phyloP scores from a whole-genome alignment of 2,888 invertebrate species.

The Trichacis sp. region DNA sequence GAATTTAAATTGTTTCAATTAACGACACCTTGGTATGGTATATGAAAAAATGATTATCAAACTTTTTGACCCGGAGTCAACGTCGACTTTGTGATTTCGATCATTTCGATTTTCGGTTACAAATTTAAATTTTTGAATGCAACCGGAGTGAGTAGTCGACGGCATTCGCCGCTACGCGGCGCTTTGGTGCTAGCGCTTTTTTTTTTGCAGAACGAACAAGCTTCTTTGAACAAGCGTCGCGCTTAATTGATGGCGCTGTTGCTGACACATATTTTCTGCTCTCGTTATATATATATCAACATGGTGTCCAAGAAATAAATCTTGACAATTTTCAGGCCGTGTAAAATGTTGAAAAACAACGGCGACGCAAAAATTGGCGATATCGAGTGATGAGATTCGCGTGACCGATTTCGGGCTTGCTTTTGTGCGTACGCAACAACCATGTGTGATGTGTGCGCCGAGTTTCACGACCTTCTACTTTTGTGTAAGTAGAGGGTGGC shows the following conservation, averaged over 20 bases:
- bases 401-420: conserved; percentile 17
- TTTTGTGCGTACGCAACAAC: conserved; percentile 52
- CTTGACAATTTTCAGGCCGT: not conserved
- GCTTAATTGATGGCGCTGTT: conserved; percentile 8
- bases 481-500: conserved; percentile 75
- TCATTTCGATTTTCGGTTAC: too few species aligned
- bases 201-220: too few species aligned
- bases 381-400: conserved; percentile 38
- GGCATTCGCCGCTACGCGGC: too few species aligned
- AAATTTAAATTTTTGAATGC: too few species aligned
- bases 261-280: not conserved
- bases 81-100: too few species aligned
- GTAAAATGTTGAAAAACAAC: conserved; percentile 31
- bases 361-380: conserved; percentile 15
- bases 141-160: too few species aligned
- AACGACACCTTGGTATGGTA: too few species aligned
- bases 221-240: not conserved
- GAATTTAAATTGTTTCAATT: too few species aligned
- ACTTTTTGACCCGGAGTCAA: too few species aligned
- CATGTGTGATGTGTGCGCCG: conserved; percentile 96
- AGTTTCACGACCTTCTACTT: conserved; percentile 91
- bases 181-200: too few species aligned
- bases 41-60: too few species aligned
- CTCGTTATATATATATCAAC: conserved; percentile 11
- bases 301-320: conserved; percentile 5